Base-by-base conservation (phyloP, 2,113 vertebrate species). In the Apodemus sylvaticus region DNA sequence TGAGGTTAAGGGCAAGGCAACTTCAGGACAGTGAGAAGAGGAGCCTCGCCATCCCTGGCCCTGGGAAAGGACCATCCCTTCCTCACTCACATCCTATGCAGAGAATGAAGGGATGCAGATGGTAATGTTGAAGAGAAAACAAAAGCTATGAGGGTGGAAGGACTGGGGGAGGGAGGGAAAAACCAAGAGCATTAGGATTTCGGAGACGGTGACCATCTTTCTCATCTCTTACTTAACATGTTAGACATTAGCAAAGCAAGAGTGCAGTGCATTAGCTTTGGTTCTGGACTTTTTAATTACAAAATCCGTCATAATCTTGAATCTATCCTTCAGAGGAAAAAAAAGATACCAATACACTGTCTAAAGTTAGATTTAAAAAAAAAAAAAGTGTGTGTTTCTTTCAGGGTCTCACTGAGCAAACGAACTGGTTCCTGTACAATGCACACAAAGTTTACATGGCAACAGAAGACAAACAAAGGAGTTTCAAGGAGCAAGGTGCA, bases 1-100 rank as follows among this genome's bases (percentile, higher is more conserved):
- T 36, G 60, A 91, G 97, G 66, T 96, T 98, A 97, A 98, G 94
- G 92, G 78, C 26, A 93, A 97, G 95, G 97, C 93, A 92, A 83
- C 95, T 98, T 98, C 98, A 98, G 97, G 95, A 74, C 97, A 97
- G 95, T 36, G 87, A 97, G 91, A 76, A 95, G 9, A 93, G 93
- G 71, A 85, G 42, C 6, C 3, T 36, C 7, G 16, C 31, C 22
- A 7, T 39, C 39, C 9, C 87, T 42, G 10, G 20, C 22, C 26
- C 16, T 17, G 20, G 13, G 1, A 36, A 77, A 68, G 26, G 55
- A 76, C 95, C 64, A n/a, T 6, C 19, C 77, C 62, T 48, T 93
- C 83, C 58, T 93, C 16, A 55, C 29, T 73, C 94, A 82, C 71
- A 26, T 64, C 55, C 88, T 7, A 39, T 29, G n/a, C 22, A 58